Conservation (phyloP, 2,888 invertebrate genomes). For the Sericinus montela region DNA sequence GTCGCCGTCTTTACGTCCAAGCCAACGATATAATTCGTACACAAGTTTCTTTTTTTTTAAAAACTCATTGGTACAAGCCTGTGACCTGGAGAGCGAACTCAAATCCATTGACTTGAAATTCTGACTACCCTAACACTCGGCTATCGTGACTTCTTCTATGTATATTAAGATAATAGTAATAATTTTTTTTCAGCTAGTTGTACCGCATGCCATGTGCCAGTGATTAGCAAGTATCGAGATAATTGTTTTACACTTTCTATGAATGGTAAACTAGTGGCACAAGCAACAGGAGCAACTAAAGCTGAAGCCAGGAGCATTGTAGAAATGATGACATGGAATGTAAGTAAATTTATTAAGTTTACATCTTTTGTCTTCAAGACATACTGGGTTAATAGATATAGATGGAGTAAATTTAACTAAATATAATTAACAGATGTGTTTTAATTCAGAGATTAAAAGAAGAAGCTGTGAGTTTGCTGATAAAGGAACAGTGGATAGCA, state of each 20-base stretch:
- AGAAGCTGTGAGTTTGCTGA: conserved; percentile 41
- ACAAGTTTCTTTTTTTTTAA: too few relatives aligned
- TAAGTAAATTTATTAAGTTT: conserved; percentile 31
- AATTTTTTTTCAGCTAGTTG: conserved; percentile 50
- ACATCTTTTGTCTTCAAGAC: too few relatives aligned
- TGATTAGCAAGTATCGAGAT: conserved; percentile 32
- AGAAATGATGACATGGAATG: conserved; percentile 55
- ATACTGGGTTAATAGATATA: too few relatives aligned
- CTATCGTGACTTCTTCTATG: too few relatives aligned
- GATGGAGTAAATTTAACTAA: too few relatives aligned
- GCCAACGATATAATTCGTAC: too few relatives aligned
- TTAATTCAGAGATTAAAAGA: conserved; percentile 37
- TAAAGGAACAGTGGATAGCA: conserved; percentile 57
- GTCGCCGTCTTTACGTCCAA: too few relatives aligned
- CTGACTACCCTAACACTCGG: too few relatives aligned
- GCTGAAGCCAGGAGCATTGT: conserved; percentile 40
- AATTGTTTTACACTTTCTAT: conserved; percentile 35
- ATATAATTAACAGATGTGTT: too few relatives aligned
- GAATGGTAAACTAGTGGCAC: conserved; percentile 40
- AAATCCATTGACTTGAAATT: too few relatives aligned
- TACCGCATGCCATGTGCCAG: conserved; percentile 39
- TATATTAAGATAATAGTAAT: background rate
- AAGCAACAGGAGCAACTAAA: conserved; percentile 37
- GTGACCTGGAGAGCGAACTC: too few relatives aligned
- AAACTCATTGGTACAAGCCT: too few relatives aligned